These are phyloP conservation scores for Takifugu rubripes DNA, from an alignment of 2,797 vertebrate species.

Conservation along the genomic window DNA sequence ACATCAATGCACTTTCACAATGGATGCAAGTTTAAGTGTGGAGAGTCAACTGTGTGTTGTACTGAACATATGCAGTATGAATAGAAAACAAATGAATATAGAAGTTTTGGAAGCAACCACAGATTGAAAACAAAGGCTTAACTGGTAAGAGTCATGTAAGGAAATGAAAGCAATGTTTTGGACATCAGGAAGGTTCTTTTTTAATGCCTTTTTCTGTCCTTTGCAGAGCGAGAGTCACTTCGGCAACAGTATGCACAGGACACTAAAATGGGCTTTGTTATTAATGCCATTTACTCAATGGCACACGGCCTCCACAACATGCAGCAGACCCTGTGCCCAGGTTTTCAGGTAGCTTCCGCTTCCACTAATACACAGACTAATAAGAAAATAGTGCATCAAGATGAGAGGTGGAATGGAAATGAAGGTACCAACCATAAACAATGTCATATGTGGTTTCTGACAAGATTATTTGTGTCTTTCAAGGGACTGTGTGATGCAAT, in stretches of 20 bases:
- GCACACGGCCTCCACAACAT: constrained; percentile 96
- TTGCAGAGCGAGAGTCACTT: constrained; percentile 79
- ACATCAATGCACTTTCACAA: too few relatives aligned
- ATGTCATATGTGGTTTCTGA: constrained; percentile 6
- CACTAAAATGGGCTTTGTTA: constrained; percentile 99
- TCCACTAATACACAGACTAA: constrained; percentile 15
- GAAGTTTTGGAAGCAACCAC: constrained; percentile 3
- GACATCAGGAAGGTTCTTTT: constrained; percentile 17
- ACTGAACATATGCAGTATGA: too few relatives aligned
- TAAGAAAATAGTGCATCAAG: constrained; percentile 7
- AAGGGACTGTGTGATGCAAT: constrained; percentile 93
- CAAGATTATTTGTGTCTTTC: constrained; percentile 8
- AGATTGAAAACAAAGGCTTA: too few relatives aligned
- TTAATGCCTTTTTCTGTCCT: constrained; percentile 24
- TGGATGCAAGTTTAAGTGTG: too few relatives aligned
- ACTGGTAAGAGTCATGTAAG: too few relatives aligned
- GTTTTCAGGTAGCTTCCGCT: constrained; percentile 70
- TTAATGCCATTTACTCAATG: constrained; percentile 98
- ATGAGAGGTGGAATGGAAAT: neutral
- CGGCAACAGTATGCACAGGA: constrained; percentile 94
- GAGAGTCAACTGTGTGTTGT: too few relatives aligned
- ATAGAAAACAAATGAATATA: constrained; percentile 4
- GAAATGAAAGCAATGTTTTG: too few relatives aligned
- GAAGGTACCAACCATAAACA: neutral
- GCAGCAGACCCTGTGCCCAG: constrained; percentile 87